phyloP scores from a whole-genome alignment of 2,888 invertebrate genomes.

The Thysanoteuthis rhombus region DNA sequence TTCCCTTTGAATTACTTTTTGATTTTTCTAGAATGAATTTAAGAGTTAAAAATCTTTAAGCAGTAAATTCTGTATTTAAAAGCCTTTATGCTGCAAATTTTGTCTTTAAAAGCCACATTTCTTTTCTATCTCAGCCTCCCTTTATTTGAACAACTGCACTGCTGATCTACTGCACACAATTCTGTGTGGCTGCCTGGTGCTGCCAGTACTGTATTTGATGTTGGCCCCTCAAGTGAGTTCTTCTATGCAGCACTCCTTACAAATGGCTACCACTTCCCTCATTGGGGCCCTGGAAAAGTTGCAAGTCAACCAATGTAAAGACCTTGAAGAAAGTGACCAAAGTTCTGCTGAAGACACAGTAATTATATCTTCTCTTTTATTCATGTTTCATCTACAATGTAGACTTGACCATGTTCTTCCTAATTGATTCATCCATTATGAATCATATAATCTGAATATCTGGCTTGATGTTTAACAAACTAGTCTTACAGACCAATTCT shows the following conservation, averaged over 20 bases:
- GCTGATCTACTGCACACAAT: background rate
- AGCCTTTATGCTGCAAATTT: too few relatives aligned
- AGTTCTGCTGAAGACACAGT: background rate
- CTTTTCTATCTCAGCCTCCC: background rate
- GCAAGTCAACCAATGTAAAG: background rate
- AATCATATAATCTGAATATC: background rate
- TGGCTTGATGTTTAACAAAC: background rate
- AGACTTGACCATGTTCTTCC: background rate
- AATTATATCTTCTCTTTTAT: background rate
- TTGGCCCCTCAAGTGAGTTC: background rate
- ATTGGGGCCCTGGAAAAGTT: slow-evolving; percentile 18
- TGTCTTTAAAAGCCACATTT: too few relatives aligned
- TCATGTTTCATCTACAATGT: background rate
- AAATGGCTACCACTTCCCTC: background rate
- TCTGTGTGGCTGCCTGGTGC: background rate
- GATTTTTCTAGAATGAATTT: too few relatives aligned
- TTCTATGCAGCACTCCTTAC: background rate
- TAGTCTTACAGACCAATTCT: background rate
- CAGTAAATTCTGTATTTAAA: too few relatives aligned
- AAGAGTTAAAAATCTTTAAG: too few relatives aligned
- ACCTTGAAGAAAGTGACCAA: background rate
- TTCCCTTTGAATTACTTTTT: background rate
- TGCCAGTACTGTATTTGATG: background rate
- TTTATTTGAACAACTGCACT: background rate
- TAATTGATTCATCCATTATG: background rate